A percentile compares a stretch with the other conserved stretches of the same genome.
phyloP scores from a whole-genome alignment of 2,888 invertebrate genomes.

The Cyclophora punctaria region DNA sequence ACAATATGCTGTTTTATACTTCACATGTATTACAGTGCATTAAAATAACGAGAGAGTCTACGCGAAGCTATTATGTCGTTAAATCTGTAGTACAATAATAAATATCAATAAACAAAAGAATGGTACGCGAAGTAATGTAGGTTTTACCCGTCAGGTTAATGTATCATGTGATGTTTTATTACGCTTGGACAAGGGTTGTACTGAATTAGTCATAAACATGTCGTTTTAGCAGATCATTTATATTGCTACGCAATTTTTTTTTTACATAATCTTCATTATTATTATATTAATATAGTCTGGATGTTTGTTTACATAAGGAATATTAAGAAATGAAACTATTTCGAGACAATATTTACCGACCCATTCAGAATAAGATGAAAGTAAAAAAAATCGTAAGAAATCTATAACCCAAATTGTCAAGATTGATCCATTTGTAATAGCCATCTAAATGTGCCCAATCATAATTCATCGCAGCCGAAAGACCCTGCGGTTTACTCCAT shows the following conservation, averaged over 20 bases:
- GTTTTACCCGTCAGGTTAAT: neutral
- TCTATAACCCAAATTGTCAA: neutral
- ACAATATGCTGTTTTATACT: constrained; percentile 1
- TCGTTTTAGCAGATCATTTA: neutral
- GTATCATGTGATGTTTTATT: constrained; percentile 17
- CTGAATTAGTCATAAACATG: constrained; percentile 8
- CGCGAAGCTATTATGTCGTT: constrained; percentile 10
- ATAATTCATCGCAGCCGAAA: constrained; percentile 7
- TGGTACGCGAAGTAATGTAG: too few species aligned
- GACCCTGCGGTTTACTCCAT: constrained; percentile 10
- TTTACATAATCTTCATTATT: too few species aligned
- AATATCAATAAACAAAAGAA: constrained; percentile 14
- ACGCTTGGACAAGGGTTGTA: constrained; percentile 20
- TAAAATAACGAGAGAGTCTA: constrained; percentile 15
- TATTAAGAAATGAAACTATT: too few species aligned
- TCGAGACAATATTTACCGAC: too few species aligned
- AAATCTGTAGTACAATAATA: constrained; percentile 12
- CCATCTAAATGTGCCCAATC: constrained; percentile 15
- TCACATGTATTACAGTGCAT: constrained; percentile 11
- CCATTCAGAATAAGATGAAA: too few species aligned
- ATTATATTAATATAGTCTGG: too few species aligned
- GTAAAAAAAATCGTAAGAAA: too few species aligned
- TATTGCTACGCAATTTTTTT: too few species aligned
- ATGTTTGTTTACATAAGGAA: too few species aligned
- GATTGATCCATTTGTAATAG: constrained; percentile 15